Conservation (phyloP, 2,113 vertebrate species). For the Climacteris rufus region DNA sequence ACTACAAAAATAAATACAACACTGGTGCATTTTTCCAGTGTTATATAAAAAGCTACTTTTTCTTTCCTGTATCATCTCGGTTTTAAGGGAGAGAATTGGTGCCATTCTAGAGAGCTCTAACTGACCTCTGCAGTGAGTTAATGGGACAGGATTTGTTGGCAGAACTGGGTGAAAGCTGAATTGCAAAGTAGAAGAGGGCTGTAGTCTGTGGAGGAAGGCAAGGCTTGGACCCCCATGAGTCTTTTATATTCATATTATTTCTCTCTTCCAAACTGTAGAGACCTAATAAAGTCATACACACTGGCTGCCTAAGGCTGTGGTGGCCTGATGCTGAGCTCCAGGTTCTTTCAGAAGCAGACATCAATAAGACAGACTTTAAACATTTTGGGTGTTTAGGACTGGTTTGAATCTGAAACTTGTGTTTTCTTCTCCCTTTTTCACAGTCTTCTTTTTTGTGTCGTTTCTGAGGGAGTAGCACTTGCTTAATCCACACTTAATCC, state of each 20-base stretch:
- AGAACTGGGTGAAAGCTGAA: not conserved
- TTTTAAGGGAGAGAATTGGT: not conserved
- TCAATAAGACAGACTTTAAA: not conserved
- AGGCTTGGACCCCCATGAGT: accelerated
- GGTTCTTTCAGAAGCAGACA: not conserved
- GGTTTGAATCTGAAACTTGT: not conserved
- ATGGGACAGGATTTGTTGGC: not conserved
- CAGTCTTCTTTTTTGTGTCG: not conserved
- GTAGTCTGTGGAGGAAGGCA: not conserved
- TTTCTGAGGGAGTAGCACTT: not conserved
- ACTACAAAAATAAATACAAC: not conserved
- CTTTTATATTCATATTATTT: not conserved
- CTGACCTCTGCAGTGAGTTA: not conserved
- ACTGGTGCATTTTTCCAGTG: not conserved
- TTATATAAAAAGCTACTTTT: not conserved
- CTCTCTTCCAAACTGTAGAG: not conserved
- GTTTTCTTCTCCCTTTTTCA: not conserved
- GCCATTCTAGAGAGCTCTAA: not conserved
- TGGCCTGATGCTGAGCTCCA: not conserved
- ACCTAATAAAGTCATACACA: not conserved
- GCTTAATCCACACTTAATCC: not conserved
- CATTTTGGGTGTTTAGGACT: not conserved
- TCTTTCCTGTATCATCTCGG: not conserved
- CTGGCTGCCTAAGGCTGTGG: not conserved
- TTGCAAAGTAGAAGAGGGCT: not conserved